These are phyloP conservation scores for Philonicus albiceps DNA, from an alignment of 2,888 invertebrate genomes.

Conservation along the genomic window DNA sequence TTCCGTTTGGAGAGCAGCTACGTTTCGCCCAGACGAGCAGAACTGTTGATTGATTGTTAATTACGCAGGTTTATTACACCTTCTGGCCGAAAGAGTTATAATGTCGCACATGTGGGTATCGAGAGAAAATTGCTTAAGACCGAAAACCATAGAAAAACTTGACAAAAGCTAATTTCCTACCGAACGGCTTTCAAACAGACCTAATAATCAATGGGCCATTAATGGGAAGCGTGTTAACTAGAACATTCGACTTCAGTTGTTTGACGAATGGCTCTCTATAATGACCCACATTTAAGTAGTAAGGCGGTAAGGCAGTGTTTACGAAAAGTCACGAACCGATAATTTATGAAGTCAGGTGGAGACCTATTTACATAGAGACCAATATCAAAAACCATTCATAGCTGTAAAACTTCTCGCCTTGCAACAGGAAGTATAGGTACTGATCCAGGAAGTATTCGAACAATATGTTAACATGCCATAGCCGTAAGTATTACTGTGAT, in stretches of 20 bases:
- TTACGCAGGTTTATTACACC: conserved; percentile 27
- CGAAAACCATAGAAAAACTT: conserved; percentile 11
- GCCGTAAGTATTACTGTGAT: neutral
- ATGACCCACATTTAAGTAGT: conserved; percentile 4
- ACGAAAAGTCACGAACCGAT: conserved; percentile 41
- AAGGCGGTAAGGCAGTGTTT: conserved; percentile 22
- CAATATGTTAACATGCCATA: neutral
- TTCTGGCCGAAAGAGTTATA: conserved; percentile 19
- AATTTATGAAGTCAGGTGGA: conserved; percentile 33
- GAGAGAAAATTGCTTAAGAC: neutral
- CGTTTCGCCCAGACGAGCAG: neutral
- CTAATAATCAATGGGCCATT: conserved; percentile 25
- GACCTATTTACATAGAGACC: conserved; percentile 37
- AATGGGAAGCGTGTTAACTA: conserved; percentile 20
- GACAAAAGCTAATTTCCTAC: conserved; percentile 20
- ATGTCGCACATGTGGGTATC: conserved; percentile 7
- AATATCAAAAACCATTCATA: neutral
- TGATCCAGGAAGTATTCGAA: neutral
- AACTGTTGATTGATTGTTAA: conserved; percentile 40
- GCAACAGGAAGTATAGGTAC: neutral
- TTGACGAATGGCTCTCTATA: conserved; percentile 33
- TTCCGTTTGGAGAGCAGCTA: neutral
- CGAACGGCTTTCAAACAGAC: conserved; percentile 16
- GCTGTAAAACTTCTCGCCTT: conserved; percentile 33
- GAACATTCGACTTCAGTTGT: conserved; percentile 24